Conservation (phyloP, 2,888 invertebrate genomes). For the Smittia sp. region DNA sequence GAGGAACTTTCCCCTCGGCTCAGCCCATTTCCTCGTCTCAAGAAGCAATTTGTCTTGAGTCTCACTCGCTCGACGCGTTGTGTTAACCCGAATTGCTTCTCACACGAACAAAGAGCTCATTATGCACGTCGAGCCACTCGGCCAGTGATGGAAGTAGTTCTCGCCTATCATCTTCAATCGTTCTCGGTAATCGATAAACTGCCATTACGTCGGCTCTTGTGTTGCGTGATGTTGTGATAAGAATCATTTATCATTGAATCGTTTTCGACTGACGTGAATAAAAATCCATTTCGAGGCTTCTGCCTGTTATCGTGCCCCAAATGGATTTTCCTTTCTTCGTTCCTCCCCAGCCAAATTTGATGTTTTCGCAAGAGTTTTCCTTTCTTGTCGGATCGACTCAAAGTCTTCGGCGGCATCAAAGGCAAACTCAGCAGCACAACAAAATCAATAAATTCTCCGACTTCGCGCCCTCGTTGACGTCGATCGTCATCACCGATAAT, state of each 20-base stretch:
- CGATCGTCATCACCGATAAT: constrained; percentile 20
- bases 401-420: no score
- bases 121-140: not conserved
- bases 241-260: constrained; percentile 7
- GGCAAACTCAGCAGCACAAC: not conserved
- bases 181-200: not conserved
- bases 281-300: not conserved
- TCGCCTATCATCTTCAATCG: not conserved
- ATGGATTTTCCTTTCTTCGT: not conserved
- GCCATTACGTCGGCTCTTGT: not conserved
- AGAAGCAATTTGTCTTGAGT: not conserved
- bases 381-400: not conserved
- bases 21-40: not conserved
- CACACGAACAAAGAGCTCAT: not conserved
- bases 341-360: not conserved
- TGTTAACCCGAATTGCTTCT: not conserved
- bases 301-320: not conserved
- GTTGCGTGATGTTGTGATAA: constrained; percentile 2
- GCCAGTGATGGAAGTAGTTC: not conserved
- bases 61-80: not conserved
- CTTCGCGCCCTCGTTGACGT: constrained; percentile 8
- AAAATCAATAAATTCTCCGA: constrained; percentile 4
- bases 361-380: not conserved
- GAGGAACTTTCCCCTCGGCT: not conserved
- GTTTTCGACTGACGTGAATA: not conserved